Base-by-base conservation (phyloP, 2,888 invertebrate species). In the Phalera bucephala region DNA sequence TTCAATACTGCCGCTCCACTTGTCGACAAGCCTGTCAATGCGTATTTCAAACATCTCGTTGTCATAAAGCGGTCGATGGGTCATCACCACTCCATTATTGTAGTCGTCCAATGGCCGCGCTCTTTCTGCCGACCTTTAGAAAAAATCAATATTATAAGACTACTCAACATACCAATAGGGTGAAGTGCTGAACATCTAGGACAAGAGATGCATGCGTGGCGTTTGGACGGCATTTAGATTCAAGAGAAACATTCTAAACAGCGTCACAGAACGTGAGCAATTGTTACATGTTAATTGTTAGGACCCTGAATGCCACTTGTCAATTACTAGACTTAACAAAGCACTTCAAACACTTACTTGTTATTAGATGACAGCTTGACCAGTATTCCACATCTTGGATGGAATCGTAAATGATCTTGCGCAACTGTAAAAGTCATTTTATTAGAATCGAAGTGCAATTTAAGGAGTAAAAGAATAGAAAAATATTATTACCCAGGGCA, bases 71-170 rank as follows among this genome's bases (percentile, higher is more conserved):
- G 96, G 94, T 23, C 98, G 91, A 66, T 97, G 96, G 1, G 97
- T 98, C 96, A 98, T 97, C 1, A 98, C 97, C 1, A 98, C 97
- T 0, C 97, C 98, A 78, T 98, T 97, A 77, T 98, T 98, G 76
- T 98, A 98, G 78, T 98, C 98, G 68, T 97, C 97, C 3, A 96
- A 83, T 0, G 98, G 97, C 40, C 97, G 91, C 35, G 95, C 92
- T 41, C 98, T 91, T 72, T 97, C 96, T 0, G 97, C 97, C 2
- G 96, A 94, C 52, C 97, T 91, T 45, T 13, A 42, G 50, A 5
- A 14, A 40, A 35, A n/a, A n/a, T n/a, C n/a, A n/a, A n/a, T n/a
- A n/a, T n/a, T n/a, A n/a, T n/a, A n/a, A n/a, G n/a, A n/a, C n/a
- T n/a, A n/a, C n/a, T n/a, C n/a, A n/a, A n/a, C n/a, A n/a, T n/a